Base-by-base conservation (phyloP, 2,113 vertebrate species). In the Macaca fascicularis region DNA sequence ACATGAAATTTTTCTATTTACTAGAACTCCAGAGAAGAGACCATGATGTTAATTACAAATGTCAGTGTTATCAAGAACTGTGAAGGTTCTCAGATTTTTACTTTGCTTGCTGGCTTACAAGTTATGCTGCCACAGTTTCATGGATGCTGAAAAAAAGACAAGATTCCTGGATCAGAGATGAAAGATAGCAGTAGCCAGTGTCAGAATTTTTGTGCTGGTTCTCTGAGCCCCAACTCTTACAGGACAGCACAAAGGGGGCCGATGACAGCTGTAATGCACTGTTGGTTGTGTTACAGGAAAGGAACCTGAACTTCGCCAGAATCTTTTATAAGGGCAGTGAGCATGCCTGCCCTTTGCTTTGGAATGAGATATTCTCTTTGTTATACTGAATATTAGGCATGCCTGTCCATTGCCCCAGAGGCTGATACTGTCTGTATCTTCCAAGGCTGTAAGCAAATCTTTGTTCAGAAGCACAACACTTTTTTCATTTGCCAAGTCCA, bases 11-110 rank as follows among this genome's bases (percentile, higher is more conserved):
- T 89, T 92, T 82, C 55, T 48, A 45, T 78, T 80, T 78, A 64
- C 72, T 76, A 81, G 87, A 84, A 90, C 50, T 92, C 83, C 45
- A 86, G n/a, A 78, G 52, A 98, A 81, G 80, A 59, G 1, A 82
- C n/a, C 38, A 55, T 50, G 19, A 19, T 48, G 22, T 52, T 93
- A 57, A 93, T 78, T 59, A 74, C 14, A 25, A 23, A 75, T 43
- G 9, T 70, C 52, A 43, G 13, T 38, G 59, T 43, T 83, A 20
- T 86, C 35, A 69, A 57, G 38, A 48, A 55, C n/a, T 64, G 3
- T 7, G 23, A 61, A 61, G 57, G 6, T 40, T 93, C 52, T 90
- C 90, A 72, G 40, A 59, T 84, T 75, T 94, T 43, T 78, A 27
- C 48, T 38, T 16, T 32, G 8, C 32, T 30, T 23, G 20, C 45